Evolutionary conservation across 2,797 vertebrate species (phyloP).

Genomic region (Stomatorhinus walkeri): DNA sequence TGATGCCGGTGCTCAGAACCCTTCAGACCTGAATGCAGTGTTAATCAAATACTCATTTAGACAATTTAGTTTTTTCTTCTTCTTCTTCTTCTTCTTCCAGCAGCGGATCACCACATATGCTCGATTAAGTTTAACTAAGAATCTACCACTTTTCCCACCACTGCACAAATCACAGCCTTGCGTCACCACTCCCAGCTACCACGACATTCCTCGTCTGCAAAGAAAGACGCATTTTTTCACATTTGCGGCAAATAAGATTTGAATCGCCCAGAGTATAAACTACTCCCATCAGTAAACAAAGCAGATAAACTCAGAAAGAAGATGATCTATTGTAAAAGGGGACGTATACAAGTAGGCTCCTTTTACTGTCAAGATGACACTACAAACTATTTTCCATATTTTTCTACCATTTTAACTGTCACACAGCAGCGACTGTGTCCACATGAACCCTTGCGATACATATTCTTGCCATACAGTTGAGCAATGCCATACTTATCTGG

Average conservation of each 20-base stretch:
- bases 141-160: not conserved
- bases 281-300: not conserved
- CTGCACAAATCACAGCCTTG: not conserved
- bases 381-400: not conserved
- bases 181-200: not conserved
- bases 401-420: not conserved
- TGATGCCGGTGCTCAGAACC: constrained; percentile 13
- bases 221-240: not conserved
- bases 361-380: not conserved
- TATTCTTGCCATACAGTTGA: not conserved
- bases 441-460: not conserved
- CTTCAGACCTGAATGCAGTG: constrained; percentile 19
- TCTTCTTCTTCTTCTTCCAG: constrained; percentile 1
- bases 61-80: constrained; percentile 7
- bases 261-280: not conserved
- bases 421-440: not conserved
- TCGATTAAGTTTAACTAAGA: constrained; percentile 2
- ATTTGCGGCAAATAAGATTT: not conserved
- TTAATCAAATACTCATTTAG: constrained; percentile 26
- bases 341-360: not conserved
- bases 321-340: not conserved
- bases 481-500: not conserved
- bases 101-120: constrained; percentile 12
- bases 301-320: not conserved
- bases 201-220: not conserved